These are phyloP conservation scores for Unio delphinus DNA, from an alignment of 2,888 invertebrate genomes.

Conservation along the genomic window DNA sequence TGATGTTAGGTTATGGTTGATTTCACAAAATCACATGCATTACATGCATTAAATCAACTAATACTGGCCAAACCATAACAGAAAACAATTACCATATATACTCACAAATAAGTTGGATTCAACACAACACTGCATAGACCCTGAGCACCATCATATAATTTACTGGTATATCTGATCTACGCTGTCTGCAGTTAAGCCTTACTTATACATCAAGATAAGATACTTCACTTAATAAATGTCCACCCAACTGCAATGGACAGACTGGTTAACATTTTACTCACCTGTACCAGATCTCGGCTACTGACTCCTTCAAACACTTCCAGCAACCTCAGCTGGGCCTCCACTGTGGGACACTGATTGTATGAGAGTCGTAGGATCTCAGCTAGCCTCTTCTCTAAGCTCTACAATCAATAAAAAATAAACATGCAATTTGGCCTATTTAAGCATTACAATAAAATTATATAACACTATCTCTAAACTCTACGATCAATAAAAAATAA, in stretches of 20 bases:
- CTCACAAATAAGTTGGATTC: too few relatives aligned
- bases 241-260: not conserved
- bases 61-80: too few relatives aligned
- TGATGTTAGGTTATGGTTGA: too few relatives aligned
- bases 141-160: not conserved
- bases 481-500: too few relatives aligned
- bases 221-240: not conserved
- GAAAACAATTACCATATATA: too few relatives aligned
- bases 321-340: slow-evolving; percentile 67
- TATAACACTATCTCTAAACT: too few relatives aligned
- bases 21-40: too few relatives aligned
- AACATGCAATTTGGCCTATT: too few relatives aligned
- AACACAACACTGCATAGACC: not conserved
- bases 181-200: not conserved
- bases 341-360: slow-evolving; percentile 68
- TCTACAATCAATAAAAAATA: slow-evolving; percentile 31
- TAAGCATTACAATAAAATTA: too few relatives aligned
- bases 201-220: not conserved
- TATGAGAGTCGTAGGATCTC: slow-evolving; percentile 67
- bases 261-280: slow-evolving; percentile 20
- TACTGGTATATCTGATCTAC: not conserved
- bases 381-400: slow-evolving; percentile 66
- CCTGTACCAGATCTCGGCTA: slow-evolving; percentile 70
- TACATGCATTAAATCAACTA: too few relatives aligned
- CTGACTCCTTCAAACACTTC: slow-evolving; percentile 72